phyloP scores from a whole-genome alignment of 2,113 vertebrate genomes.

The Ictidomys tridecemlineatus region DNA sequence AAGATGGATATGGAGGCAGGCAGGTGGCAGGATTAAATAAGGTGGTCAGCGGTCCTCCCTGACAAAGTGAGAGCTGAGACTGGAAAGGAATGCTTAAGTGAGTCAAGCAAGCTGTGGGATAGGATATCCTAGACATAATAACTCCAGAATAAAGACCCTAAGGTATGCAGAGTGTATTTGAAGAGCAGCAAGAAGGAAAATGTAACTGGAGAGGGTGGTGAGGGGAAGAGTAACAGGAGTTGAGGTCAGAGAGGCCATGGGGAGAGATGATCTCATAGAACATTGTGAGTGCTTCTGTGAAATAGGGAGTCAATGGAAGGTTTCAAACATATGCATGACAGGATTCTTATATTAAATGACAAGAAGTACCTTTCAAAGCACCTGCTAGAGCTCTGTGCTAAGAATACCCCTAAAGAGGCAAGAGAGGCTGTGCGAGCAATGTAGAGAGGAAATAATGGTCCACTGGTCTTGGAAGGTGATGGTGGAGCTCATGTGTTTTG shows the following conservation, averaged over 20 bases:
- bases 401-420: neutral
- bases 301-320: neutral
- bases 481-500: neutral
- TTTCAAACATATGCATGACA: neutral
- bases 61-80: neutral
- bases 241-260: neutral
- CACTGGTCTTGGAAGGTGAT: neutral
- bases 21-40: neutral
- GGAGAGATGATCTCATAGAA: neutral
- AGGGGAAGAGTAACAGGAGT: neutral
- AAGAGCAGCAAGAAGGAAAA: neutral
- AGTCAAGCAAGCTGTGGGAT: neutral
- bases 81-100: neutral
- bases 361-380: neutral
- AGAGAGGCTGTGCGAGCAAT: neutral
- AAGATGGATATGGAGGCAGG: neutral
- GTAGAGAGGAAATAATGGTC: neutral
- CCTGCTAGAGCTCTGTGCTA: neutral
- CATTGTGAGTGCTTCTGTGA: neutral
- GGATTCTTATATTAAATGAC: neutral
- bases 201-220: neutral
- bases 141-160: neutral
- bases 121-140: neutral
- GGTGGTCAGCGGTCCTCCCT: neutral
- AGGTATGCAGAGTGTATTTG: neutral